Conservation (phyloP, 2,113 vertebrate genomes). For the Vicugna pacos region DNA sequence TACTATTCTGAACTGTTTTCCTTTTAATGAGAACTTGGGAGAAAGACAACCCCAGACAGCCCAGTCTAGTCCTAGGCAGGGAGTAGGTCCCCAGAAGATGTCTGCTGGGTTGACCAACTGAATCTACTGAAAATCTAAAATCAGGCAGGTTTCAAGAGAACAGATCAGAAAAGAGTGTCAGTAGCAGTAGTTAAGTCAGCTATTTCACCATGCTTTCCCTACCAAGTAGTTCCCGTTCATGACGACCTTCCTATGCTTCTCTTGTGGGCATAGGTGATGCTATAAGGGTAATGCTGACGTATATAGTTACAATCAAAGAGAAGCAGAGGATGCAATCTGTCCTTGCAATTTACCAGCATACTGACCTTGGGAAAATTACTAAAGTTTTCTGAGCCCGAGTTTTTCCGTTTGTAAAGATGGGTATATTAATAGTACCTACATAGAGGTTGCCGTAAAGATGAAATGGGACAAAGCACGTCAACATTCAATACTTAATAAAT, state of each 20-base stretch:
- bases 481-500: background rate
- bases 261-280: background rate
- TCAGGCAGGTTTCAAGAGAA: background rate
- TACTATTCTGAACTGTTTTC: background rate
- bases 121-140: background rate
- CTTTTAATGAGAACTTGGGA: conserved; percentile 5
- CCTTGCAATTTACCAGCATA: background rate
- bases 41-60: background rate
- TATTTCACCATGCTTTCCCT: background rate
- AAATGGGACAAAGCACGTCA: conserved; percentile 1
- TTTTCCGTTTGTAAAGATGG: background rate
- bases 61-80: background rate
- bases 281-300: background rate
- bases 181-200: background rate
- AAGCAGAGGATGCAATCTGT: background rate
- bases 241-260: background rate
- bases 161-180: background rate
- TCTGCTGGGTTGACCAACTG: background rate
- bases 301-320: background rate
- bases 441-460: background rate
- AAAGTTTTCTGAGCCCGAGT: background rate
- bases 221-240: background rate
- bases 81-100: background rate
- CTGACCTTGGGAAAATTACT: conserved; percentile 5
- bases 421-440: background rate